Evolutionary conservation across 2,797 vertebrate genomes (phyloP), one percentile per base, ranked within the genome.

Genomic region (Sciurus carolinensis): DNA sequence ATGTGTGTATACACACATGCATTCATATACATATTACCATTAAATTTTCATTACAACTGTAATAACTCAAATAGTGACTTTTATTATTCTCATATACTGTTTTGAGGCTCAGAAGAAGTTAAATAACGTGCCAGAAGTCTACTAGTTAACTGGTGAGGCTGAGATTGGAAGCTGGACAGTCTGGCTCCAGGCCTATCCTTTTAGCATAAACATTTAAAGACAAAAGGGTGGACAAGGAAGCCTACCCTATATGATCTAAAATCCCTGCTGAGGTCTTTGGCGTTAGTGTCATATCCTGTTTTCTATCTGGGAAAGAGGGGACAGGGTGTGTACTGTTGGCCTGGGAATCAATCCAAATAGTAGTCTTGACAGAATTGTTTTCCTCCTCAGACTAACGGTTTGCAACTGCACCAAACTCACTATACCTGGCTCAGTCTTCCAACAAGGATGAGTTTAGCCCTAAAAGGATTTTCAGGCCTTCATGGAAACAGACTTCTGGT

Each of bases 161-260:
- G 66, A 90, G 36, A 39, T 3, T 57, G 4, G 90, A 93, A 95
- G 28, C 26, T 52, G 18, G 59, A 39, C 17, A 64, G 76, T 92
- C 72, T 81, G 52, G 28, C 50, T 83, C 30, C 57, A 92, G 42
- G 57, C 47, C 24, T 57, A 91, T 33, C 7, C 30, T 84, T 57
- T 80, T 83, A 87, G 59, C 54, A 59, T 66, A 88, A 94, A 82
- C 54, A 85, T 81, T 71, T 85, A 66, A 72, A 82, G 82, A 80
- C 79, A 54, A 87, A 86, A 76, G 39, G 73, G 11, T 44, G 83
- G 12, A 92, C 42, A 64, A 79, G 69, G 44, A 94, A 80, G 72
- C 42, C 81, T 84, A 54, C 33, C 24, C 57, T 69, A 47, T 42
- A 47, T 75, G 22, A 73, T 54, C 52, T 57, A 57, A 90, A 87